phyloP scores from a whole-genome alignment of 1,140 invertebrate species.

The Cherax destructor region DNA sequence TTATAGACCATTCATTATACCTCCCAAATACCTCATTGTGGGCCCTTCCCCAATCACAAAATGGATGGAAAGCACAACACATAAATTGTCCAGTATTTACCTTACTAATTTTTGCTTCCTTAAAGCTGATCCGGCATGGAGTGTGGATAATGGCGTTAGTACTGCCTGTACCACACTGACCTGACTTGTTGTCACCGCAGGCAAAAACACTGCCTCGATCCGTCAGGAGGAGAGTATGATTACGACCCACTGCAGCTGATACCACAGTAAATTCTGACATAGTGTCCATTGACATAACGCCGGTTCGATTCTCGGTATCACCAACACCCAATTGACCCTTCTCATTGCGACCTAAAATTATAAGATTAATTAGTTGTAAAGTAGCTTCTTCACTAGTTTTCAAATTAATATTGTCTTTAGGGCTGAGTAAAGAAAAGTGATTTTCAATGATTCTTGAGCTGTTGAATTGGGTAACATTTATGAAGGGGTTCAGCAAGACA shows the following conservation, averaged over 20 bases:
- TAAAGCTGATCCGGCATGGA: slow-evolving; percentile 79
- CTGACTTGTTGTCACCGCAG: slow-evolving; percentile 92
- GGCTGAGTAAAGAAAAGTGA: no score
- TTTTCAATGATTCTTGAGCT: no score
- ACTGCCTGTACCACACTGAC: slow-evolving; percentile 91
- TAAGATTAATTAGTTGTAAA: background rate
- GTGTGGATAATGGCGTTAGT: slow-evolving; percentile 83
- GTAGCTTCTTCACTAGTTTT: no score
- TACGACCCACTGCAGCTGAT: slow-evolving; percentile 88
- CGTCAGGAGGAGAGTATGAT: slow-evolving; percentile 92
- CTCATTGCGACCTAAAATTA: slow-evolving; percentile 78
- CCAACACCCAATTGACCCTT: slow-evolving; percentile 81
- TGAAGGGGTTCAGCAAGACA: no score
- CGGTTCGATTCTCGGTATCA: slow-evolving; percentile 79
- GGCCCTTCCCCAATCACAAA: no score
- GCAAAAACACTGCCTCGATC: slow-evolving; percentile 90
- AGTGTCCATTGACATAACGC: slow-evolving; percentile 84
- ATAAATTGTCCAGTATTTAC: slow-evolving; percentile 67
- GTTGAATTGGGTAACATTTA: no score
- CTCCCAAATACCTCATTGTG: no score
- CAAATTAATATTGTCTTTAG: no score
- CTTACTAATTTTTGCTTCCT: slow-evolving; percentile 87
- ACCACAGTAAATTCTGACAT: slow-evolving; percentile 88
- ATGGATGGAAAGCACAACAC: no score
- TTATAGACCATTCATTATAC: no score